A percentile compares a stretch with the other conserved stretches of the same genome.
Conservation (phyloP, 2,113 vertebrate species). For the Ammodytes dubius region DNA sequence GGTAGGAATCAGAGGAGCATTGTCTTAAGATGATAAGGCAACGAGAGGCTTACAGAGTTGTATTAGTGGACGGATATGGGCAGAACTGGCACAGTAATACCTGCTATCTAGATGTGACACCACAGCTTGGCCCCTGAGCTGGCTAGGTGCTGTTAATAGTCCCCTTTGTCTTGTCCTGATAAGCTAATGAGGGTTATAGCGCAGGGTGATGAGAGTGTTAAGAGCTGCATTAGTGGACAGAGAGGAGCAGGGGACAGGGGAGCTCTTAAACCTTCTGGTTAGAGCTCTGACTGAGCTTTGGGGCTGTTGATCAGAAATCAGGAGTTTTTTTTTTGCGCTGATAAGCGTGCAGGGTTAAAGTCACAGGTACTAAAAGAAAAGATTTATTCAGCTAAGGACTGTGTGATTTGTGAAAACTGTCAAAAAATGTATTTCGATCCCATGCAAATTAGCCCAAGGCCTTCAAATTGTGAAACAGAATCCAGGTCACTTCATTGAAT, state of each 20-base stretch:
- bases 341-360: slow-evolving; percentile 30
- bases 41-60: slow-evolving; percentile 75
- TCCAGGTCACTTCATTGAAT: not conserved
- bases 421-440: not conserved
- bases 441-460: not conserved
- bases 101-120: slow-evolving; percentile 79
- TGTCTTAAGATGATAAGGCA: slow-evolving; percentile 80
- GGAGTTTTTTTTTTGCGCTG: slow-evolving; percentile 15
- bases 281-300: slow-evolving; percentile 17
- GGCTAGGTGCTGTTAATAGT: slow-evolving; percentile 68
- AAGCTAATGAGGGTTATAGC: slow-evolving; percentile 80
- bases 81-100: slow-evolving; percentile 65
- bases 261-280: slow-evolving; percentile 50
- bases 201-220: slow-evolving; percentile 65
- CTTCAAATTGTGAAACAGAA: not conserved
- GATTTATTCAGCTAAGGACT: not conserved
- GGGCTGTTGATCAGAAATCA: slow-evolving; percentile 33
- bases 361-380: not conserved
- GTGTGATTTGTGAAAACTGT: not conserved
- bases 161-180: slow-evolving; percentile 82
- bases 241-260: slow-evolving; percentile 48
- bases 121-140: slow-evolving; percentile 65
- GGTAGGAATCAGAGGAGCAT: slow-evolving; percentile 63
- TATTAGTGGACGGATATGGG: slow-evolving; percentile 70
- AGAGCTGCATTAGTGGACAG: slow-evolving; percentile 74